phyloP scores from a whole-genome alignment of 2,797 vertebrate genomes.

The Pangasius larnaudii region DNA sequence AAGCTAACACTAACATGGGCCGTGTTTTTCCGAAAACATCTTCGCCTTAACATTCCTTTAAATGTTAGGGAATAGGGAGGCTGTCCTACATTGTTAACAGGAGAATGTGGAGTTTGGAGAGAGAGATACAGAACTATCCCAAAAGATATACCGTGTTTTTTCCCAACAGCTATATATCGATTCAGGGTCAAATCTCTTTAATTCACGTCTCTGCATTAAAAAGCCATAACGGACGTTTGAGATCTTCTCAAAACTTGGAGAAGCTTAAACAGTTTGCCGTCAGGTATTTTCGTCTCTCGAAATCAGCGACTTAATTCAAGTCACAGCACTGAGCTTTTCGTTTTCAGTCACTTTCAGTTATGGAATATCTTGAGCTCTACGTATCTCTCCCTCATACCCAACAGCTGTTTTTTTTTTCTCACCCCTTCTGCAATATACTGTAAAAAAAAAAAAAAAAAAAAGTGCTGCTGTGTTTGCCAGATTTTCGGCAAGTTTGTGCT shows the following conservation, averaged over 20 bases:
- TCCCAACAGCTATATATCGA: not conserved
- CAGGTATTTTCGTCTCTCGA: too few relatives aligned
- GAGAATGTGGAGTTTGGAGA: not conserved
- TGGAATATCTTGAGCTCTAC: not conserved
- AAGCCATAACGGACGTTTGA: not conserved
- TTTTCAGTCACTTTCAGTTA: not conserved
- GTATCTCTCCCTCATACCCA: not conserved
- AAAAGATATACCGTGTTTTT: not conserved
- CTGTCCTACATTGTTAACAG: not conserved
- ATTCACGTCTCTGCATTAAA: not conserved
- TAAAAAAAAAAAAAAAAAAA: not conserved
- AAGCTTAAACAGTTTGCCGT: not conserved
- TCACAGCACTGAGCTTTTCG: not conserved
- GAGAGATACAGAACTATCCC: not conserved
- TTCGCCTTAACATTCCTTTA: not conserved
- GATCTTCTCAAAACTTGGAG: not conserved
- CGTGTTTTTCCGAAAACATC: not conserved
- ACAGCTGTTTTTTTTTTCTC: not conserved
- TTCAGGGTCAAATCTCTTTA: not conserved
- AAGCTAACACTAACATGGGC: not conserved
- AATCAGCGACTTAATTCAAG: not conserved
- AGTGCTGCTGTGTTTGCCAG: not conserved
- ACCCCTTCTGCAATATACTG: not conserved
- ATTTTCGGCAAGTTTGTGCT: conserved; percentile 38
- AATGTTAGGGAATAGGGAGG: not conserved